Evolutionary conservation across 2,113 vertebrate species (phyloP).

Genomic region (Rana temporaria): DNA sequence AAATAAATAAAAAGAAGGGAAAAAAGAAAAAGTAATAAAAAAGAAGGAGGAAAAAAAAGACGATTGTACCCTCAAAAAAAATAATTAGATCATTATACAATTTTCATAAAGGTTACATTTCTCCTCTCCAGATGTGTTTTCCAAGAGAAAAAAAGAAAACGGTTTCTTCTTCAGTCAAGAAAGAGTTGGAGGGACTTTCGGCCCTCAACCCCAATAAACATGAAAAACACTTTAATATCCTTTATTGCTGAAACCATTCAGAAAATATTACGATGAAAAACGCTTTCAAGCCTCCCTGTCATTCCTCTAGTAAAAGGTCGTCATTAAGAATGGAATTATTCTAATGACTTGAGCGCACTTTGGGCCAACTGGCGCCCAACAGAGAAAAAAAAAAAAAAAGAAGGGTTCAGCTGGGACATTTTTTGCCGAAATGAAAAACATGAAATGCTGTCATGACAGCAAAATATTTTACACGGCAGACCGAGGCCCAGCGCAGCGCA

Average conservation of each 20-base stretch:
- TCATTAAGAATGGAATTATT: slow-evolving; percentile 19
- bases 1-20: no score
- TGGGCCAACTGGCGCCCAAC: not conserved
- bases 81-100: no score
- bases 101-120: not conserved
- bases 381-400: no score
- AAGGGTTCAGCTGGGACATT: not conserved
- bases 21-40: no score
- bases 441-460: not conserved
- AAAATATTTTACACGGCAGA: not conserved
- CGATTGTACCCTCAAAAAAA: no score
- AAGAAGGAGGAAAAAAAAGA: no score
- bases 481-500: not conserved
- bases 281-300: not conserved
- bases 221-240: slow-evolving; percentile 8
- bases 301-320: slow-evolving; percentile 6
- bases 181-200: not conserved
- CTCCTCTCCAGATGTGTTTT: not conserved
- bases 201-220: slow-evolving; percentile 10
- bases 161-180: not conserved
- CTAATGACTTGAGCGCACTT: not conserved
- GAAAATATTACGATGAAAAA: not conserved
- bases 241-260: not conserved
- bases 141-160: not conserved
- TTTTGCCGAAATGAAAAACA: not conserved